A percentile compares a stretch with the other conserved stretches of the same genome.
Conservation (phyloP, 1,140 invertebrate species). For the Drosophila tsacasi region DNA sequence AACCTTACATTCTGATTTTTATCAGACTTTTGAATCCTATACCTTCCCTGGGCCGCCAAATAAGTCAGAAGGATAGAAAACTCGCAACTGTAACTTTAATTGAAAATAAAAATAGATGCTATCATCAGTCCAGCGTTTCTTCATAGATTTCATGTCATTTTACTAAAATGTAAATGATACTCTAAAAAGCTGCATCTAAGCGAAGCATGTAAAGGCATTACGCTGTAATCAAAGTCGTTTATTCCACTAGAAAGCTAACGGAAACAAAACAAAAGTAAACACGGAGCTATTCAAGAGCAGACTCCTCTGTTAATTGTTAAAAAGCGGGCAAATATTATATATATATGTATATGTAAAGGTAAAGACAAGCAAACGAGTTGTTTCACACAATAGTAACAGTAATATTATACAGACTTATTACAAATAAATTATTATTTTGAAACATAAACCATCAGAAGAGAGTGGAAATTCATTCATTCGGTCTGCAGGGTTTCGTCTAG, state of each 20-base stretch:
- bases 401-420: conserved; percentile 83
- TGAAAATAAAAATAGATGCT: too few relatives aligned
- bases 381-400: conserved; percentile 76
- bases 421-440: conserved; percentile 83
- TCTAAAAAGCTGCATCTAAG: neutral
- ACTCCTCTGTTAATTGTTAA: conserved; percentile 38
- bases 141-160: neutral
- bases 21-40: neutral
- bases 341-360: conserved; percentile 16
- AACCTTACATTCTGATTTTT: neutral
- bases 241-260: conserved; percentile 42
- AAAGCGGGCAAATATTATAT: conserved; percentile 25
- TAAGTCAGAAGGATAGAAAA: too few relatives aligned
- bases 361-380: conserved; percentile 48
- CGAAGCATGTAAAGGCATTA: conserved; percentile 22
- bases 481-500: neutral
- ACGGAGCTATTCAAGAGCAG: conserved; percentile 18
- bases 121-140: too few relatives aligned
- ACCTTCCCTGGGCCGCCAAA: neutral
- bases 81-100: too few relatives aligned
- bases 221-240: conserved; percentile 36
- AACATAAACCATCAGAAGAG: conserved; percentile 56
- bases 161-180: neutral
- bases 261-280: conserved; percentile 22
- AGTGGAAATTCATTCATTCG: conserved; percentile 27